Evolutionary conservation across 1,140 invertebrate genomes (phyloP), one percentile per base, ranked within the genome.

Genomic region (Zaprionus vittiger): DNA sequence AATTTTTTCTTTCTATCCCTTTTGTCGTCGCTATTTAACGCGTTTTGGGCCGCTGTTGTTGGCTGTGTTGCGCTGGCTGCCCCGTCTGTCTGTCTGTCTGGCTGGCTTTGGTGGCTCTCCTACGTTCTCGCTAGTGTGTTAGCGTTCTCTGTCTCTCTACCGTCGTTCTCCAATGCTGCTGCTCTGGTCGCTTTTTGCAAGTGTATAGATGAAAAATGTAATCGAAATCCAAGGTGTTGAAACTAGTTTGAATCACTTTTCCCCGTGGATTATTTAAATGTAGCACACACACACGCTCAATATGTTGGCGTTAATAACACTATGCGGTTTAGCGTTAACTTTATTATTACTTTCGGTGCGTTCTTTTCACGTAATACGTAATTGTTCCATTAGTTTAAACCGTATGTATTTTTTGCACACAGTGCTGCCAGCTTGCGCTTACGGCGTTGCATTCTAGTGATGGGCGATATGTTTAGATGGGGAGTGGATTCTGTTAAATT

Each of bases 361-460:
- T 89, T 87, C 74, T 87, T 89, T 89, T 90, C 84, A 89, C 84
- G 79, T 89, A 89, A 89, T 89, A 87, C 83, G 83, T 87, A 87
- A 87, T 90, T 90, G 85, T 89, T 73, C 84, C 80, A 55, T 79
- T 84, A 89, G 78, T 81, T 84, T 81, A 84, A 90, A 89, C 84
- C 81, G 84, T 87, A 87, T 90, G 85, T 84, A 87, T 87, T 87
- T 86, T 87, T 87, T 90, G 84, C 84, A 73, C 70, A 77, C 84
- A 90, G 73, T 75, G 73, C 73, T 75, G 73, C 73, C 73, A 75
- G 73, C 73, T 71, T 75, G 73, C 73, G 73, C 73, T 75, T 71
- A 75, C 73, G 73, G 73, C 73, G 73, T 75, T 75, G 73, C 73
- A 75, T 71, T 75, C 67, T 75, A 75, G 60, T 52, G 67, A 52